Conservation (phyloP, 2,888 invertebrate genomes). For the Netelia melanura region DNA sequence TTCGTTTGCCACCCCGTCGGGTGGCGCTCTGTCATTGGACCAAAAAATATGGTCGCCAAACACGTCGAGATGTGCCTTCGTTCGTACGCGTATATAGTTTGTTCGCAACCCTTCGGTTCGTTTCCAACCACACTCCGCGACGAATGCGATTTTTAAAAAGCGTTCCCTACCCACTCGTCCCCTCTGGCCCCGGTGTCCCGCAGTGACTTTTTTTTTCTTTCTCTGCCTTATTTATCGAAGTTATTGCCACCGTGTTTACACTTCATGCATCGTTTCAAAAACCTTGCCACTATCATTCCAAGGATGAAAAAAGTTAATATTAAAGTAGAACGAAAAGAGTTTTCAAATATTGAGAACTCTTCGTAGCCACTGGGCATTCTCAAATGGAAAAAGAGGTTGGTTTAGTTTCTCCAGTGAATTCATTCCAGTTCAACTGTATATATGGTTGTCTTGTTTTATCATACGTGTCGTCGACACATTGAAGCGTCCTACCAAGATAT, state of each 20-base stretch:
- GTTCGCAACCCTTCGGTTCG: slow-evolving; percentile 9
- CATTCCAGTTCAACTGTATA: too few relatives aligned
- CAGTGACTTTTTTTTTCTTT: not conserved
- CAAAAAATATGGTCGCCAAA: slow-evolving; percentile 78
- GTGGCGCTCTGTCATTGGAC: slow-evolving; percentile 71
- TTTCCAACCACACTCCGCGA: slow-evolving; percentile 34
- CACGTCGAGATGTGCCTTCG: slow-evolving; percentile 68
- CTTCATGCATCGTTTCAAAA: slow-evolving; percentile 19
- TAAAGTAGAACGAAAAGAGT: too few relatives aligned
- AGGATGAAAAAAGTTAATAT: too few relatives aligned
- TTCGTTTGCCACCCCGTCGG: slow-evolving; percentile 73
- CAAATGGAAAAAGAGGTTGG: not conserved
- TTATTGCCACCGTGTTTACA: slow-evolving; percentile 46
- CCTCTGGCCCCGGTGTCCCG: not conserved
- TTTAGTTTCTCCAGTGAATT: too few relatives aligned
- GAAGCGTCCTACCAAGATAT: too few relatives aligned
- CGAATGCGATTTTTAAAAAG: slow-evolving; percentile 32
- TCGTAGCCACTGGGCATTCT: not conserved
- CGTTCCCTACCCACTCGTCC: not conserved
- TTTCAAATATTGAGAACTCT: not conserved
- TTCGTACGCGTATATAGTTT: slow-evolving; percentile 15
- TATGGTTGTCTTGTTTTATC: too few relatives aligned
- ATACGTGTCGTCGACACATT: too few relatives aligned
- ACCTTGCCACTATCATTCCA: slow-evolving; percentile 4
- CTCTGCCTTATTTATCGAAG: slow-evolving; percentile 12